Evolutionary conservation across 2,888 invertebrate genomes (phyloP).

Genomic region (Pristionchus mayeri): DNA sequence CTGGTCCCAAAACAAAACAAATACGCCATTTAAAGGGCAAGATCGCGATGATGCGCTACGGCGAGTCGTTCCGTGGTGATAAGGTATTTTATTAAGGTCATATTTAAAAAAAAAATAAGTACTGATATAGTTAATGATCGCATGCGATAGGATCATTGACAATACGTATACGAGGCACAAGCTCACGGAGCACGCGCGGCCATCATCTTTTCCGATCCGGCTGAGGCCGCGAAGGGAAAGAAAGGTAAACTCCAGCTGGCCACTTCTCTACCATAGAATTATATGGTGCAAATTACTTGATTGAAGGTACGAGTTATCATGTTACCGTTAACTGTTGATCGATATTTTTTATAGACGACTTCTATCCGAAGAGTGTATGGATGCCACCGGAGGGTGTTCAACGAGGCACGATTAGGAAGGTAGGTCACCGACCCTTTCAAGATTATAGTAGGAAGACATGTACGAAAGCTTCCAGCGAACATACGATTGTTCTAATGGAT

Average conservation of each 20-base stretch:
- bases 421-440: no score
- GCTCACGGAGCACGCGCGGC: constrained; percentile 75
- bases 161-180: constrained; percentile 50
- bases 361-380: constrained; percentile 78
- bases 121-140: no score
- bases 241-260: no score
- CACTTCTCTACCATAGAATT: no score
- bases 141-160: no score
- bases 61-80: constrained; percentile 78
- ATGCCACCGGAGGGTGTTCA: constrained; percentile 79
- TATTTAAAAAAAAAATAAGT: neutral
- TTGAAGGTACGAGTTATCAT: neutral
- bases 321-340: neutral
- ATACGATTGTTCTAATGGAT: no score
- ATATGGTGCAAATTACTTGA: no score
- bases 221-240: constrained; percentile 70
- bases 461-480: no score
- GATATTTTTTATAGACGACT: constrained; percentile 64
- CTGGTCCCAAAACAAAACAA: no score
- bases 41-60: constrained; percentile 79
- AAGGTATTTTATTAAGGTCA: constrained; percentile 74
- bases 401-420: constrained; percentile 77
- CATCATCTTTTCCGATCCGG: constrained; percentile 75
- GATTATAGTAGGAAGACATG: no score
- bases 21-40: constrained; percentile 77